These are phyloP conservation scores for Nymphalis c-album DNA, from an alignment of 2,888 invertebrate genomes.

Conservation along the genomic window DNA sequence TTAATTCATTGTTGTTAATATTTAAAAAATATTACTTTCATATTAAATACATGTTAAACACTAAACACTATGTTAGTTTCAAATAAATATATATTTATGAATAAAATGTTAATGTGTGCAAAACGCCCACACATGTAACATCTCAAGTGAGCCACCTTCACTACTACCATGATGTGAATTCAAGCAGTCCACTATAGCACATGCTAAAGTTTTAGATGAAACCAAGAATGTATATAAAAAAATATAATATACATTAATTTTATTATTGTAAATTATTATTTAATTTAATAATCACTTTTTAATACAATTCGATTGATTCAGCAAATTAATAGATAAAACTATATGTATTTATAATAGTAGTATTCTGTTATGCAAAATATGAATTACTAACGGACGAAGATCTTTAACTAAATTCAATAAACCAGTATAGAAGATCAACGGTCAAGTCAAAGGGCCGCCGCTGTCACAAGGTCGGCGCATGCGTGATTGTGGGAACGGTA, in stretches of 20 bases:
- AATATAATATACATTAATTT: neutral
- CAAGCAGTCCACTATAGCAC: constrained; percentile 64
- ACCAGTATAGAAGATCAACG: constrained; percentile 63
- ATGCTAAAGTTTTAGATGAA: constrained; percentile 41
- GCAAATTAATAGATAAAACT: neutral
- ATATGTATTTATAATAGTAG: neutral
- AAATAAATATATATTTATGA: constrained; percentile 35
- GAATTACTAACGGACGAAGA: neutral
- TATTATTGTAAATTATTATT: neutral
- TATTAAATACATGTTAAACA: constrained; percentile 22
- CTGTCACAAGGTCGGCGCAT: constrained; percentile 63
- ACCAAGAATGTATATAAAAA: neutral
- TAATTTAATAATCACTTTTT: too few species aligned
- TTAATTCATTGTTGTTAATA: too few species aligned
- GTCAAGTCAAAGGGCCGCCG: constrained; percentile 57
- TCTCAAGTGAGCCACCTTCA: constrained; percentile 76
- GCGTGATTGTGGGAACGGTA: constrained; percentile 64
- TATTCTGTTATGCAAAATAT: neutral
- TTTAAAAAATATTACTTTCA: neutral
- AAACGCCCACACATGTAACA: constrained; percentile 51
- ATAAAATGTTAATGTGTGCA: constrained; percentile 37
- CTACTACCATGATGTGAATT: constrained; percentile 67
- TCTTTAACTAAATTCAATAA: constrained; percentile 15
- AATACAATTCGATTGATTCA: too few species aligned
- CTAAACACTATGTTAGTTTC: constrained; percentile 15